These are phyloP conservation scores for Nettapus auritus DNA, from an alignment of 2,113 vertebrate species.

Conservation along the genomic window DNA sequence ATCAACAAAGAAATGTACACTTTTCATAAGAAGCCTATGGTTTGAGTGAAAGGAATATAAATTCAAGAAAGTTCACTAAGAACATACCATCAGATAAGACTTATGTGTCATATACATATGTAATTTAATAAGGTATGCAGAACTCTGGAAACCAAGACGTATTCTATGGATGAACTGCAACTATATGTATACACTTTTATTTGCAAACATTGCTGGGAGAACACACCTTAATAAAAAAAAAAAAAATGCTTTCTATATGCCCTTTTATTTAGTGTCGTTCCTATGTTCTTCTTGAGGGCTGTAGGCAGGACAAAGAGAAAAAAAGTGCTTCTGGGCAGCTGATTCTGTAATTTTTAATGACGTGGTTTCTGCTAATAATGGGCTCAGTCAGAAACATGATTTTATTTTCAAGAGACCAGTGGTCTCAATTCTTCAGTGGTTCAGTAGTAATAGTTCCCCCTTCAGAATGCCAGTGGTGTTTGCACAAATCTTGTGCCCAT, in stretches of 20 bases:
- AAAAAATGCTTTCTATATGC: not conserved
- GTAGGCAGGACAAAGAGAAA: not conserved
- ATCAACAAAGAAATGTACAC: not conserved
- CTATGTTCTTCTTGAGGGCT: not conserved
- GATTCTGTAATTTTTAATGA: not conserved
- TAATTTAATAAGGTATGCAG: not conserved
- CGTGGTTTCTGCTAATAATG: not conserved
- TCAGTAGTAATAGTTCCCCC: fast-evolving
- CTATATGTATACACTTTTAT: not conserved
- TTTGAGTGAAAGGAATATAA: not conserved
- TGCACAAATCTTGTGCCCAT: not conserved
- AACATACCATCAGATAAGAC: not conserved
- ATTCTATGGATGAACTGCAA: not conserved
- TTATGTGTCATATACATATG: not conserved
- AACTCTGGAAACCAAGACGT: not conserved
- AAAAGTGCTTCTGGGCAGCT: not conserved
- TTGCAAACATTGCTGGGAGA: not conserved
- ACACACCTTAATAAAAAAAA: not conserved
- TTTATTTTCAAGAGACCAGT: not conserved
- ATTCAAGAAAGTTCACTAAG: not conserved
- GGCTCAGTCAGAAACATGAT: not conserved
- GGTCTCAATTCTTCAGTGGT: not conserved
- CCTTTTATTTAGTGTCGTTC: not conserved
- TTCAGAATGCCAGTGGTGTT: not conserved
- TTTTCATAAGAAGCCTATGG: not conserved